phyloP scores from a whole-genome alignment of 2,888 invertebrate species.

The Eudasyphora cyanicolor region DNA sequence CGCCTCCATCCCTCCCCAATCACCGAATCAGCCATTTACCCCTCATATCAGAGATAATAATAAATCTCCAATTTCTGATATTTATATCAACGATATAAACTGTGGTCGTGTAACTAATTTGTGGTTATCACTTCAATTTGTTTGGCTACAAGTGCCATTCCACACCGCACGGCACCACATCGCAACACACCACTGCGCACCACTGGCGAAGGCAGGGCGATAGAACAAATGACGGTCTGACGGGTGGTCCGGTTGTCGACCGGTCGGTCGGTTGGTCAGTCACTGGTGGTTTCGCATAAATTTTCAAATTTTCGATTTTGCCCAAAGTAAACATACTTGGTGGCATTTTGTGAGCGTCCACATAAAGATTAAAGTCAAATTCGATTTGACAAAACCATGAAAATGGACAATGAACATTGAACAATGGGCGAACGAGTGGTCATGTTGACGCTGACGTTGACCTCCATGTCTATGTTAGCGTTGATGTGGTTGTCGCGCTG shows the following conservation, averaged over 20 bases:
- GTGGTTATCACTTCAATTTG: constrained; percentile 61
- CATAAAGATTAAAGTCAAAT: not conserved
- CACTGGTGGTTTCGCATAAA: not conserved
- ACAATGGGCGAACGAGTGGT: not conserved
- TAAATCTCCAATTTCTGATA: constrained; percentile 64
- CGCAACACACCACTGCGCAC: too few relatives aligned
- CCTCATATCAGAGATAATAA: constrained; percentile 57
- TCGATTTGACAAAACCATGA: not conserved
- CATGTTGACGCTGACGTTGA: not conserved
- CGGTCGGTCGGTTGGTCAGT: not conserved
- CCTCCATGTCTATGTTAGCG: not conserved
- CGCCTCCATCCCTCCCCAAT: not conserved
- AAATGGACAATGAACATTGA: constrained; percentile 4
- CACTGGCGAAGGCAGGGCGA: not conserved
- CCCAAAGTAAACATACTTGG: not conserved
- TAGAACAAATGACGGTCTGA: not conserved
- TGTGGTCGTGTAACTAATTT: constrained; percentile 64
- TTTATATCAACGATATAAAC: constrained; percentile 60
- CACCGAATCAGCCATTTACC: too few relatives aligned
- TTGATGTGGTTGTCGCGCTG: not conserved
- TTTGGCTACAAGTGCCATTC: constrained; percentile 12
- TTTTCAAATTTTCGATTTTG: not conserved
- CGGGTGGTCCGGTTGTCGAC: not conserved
- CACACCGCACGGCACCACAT: not conserved
- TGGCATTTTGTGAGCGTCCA: not conserved